These are phyloP conservation scores for Phalacrocorax carbo DNA, from an alignment of 2,113 vertebrate genomes.

Conservation along the genomic window DNA sequence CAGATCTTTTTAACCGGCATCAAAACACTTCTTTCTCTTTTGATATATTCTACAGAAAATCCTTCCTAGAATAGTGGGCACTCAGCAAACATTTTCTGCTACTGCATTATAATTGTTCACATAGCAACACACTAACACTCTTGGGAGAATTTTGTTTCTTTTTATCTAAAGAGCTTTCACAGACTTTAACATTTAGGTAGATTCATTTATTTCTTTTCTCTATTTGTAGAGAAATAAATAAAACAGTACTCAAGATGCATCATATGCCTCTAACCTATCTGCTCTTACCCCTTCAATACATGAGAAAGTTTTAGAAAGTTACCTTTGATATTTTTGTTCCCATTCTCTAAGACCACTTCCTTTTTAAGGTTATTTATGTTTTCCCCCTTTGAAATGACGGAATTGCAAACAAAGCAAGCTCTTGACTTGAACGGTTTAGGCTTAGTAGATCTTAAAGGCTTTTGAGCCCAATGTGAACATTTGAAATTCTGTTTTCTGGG, in stretches of 20 bases:
- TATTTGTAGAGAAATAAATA: constrained; percentile 43
- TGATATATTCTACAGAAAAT: constrained; percentile 24
- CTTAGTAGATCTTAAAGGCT: constrained; percentile 25
- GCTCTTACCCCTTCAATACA: constrained; percentile 23
- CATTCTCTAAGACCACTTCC: constrained; percentile 11
- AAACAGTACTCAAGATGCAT: constrained; percentile 46
- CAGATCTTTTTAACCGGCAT: constrained; percentile 26
- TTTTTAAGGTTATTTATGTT: constrained; percentile 38
- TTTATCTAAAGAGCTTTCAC: constrained; percentile 46
- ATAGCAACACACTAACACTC: constrained; percentile 58
- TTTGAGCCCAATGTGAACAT: constrained; percentile 49
- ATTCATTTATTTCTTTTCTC: constrained; percentile 43
- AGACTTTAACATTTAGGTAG: constrained; percentile 41
- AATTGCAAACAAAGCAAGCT: constrained; percentile 30
- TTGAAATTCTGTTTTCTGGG: constrained; percentile 3
- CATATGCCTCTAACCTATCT: constrained; percentile 28
- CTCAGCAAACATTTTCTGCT: constrained; percentile 34
- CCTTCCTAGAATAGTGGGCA: neutral
- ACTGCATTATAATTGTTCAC: constrained; percentile 36
- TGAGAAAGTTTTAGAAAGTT: constrained; percentile 45
- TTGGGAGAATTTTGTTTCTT: constrained; percentile 53
- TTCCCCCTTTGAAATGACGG: constrained; percentile 4
- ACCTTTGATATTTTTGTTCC: constrained; percentile 56
- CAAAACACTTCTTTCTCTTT: constrained; percentile 42
- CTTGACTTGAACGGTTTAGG: constrained; percentile 36